phyloP scores from a whole-genome alignment of 2,113 vertebrate species.

The Melanerpes aurifrons region DNA sequence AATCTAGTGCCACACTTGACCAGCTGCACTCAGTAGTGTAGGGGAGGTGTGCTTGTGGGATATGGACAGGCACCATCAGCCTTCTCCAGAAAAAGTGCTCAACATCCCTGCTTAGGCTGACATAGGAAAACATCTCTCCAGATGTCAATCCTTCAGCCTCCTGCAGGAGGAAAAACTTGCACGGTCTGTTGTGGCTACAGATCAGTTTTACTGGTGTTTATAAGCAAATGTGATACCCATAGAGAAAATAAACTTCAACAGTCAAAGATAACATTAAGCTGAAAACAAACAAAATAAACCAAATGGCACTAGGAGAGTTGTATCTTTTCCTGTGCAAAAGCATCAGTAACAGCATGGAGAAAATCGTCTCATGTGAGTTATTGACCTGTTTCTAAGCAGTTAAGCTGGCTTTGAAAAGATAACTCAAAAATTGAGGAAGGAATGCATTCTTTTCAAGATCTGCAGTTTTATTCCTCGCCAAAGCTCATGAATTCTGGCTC shows the following conservation, averaged over 20 bases:
- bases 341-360: neutral
- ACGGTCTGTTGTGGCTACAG: neutral
- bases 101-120: neutral
- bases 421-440: neutral
- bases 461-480: neutral
- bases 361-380: neutral
- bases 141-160: neutral
- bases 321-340: neutral
- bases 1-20: neutral
- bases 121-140: neutral
- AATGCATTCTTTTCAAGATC: neutral
- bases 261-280: neutral
- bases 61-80: neutral
- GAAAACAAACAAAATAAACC: neutral
- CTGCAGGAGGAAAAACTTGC: neutral
- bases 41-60: neutral
- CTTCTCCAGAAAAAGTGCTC: neutral
- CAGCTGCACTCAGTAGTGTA: neutral
- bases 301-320: neutral
- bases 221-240: neutral
- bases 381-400: neutral
- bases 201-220: neutral
- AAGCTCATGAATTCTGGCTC: conserved; percentile 2
- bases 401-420: neutral
- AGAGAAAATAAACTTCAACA: neutral